phyloP scores from a whole-genome alignment of 2,797 vertebrate species.

The Gadopsis marmoratus region DNA sequence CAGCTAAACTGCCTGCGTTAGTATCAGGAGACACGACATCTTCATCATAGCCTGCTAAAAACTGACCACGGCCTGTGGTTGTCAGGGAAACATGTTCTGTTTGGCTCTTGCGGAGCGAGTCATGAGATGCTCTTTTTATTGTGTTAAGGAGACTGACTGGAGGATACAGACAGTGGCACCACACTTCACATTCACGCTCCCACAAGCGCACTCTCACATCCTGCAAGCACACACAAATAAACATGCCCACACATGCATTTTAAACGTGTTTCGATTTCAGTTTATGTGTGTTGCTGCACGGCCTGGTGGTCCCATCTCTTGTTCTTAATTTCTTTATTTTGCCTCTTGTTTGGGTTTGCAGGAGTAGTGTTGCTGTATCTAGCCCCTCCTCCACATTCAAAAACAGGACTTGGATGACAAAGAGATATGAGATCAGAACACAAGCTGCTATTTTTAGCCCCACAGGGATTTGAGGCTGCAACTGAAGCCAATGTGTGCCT shows the following conservation, averaged over 20 bases:
- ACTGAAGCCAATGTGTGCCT: constrained; percentile 60
- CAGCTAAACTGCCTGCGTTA: constrained; percentile 20
- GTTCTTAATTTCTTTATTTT: constrained; percentile 23
- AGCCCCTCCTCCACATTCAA: constrained; percentile 69
- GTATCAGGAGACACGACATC: constrained; percentile 44
- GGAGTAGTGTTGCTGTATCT: constrained; percentile 38
- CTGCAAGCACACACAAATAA: constrained; percentile 62
- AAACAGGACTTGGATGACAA: constrained; percentile 70
- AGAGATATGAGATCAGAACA: constrained; percentile 71
- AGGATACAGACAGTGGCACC: constrained; percentile 62
- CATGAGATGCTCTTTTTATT: constrained; percentile 72
- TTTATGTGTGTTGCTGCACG: background rate
- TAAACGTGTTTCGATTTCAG: constrained; percentile 31
- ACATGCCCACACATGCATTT: constrained; percentile 64
- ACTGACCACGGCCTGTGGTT: constrained; percentile 62
- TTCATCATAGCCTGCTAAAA: constrained; percentile 55
- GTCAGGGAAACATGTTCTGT: constrained; percentile 76
- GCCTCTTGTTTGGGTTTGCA: constrained; percentile 48
- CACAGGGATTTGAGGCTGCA: constrained; percentile 63
- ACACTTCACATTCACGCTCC: constrained; percentile 63
- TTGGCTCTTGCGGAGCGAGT: constrained; percentile 67
- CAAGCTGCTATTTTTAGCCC: constrained; percentile 84
- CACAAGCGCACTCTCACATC: constrained; percentile 56
- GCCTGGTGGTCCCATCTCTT: background rate
- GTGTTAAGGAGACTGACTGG: constrained; percentile 49